Conservation (phyloP, 2,113 vertebrate species). For the Malurus melanocephalus region DNA sequence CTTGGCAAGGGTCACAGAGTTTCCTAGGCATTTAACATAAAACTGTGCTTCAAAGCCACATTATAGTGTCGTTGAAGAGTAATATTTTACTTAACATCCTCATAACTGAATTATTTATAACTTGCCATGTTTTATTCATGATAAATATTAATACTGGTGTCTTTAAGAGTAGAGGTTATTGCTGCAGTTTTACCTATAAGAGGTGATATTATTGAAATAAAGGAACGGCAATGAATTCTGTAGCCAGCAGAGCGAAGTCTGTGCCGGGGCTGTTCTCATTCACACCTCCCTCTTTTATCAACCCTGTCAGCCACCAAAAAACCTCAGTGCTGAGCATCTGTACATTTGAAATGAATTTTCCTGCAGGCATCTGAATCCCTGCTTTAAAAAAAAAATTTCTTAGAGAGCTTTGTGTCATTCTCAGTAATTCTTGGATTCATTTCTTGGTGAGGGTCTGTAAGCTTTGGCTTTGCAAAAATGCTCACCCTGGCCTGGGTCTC, state of each 20-base stretch:
- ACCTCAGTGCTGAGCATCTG: background rate
- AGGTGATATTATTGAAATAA: conserved; percentile 64
- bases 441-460: background rate
- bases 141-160: conserved; percentile 67
- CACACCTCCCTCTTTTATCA: conserved; percentile 16
- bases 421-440: background rate
- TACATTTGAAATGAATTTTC: background rate
- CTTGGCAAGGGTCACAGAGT: conserved; percentile 56
- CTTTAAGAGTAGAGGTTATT: conserved; percentile 66
- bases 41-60: conserved; percentile 73
- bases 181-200: conserved; percentile 60
- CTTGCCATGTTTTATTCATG: conserved; percentile 75
- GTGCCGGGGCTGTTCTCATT: background rate
- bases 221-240: background rate
- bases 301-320: background rate
- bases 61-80: conserved; percentile 76
- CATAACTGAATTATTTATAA: conserved; percentile 83
- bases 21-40: conserved; percentile 66
- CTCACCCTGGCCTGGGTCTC: background rate
- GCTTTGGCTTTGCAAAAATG: background rate
- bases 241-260: background rate
- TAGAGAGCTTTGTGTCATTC: background rate
- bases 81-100: conserved; percentile 75
- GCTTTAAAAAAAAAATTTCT: rapidly evolving
- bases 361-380: background rate